Evolutionary conservation across 2,113 vertebrate genomes (phyloP).

Genomic region (Ceyx margarethae): DNA sequence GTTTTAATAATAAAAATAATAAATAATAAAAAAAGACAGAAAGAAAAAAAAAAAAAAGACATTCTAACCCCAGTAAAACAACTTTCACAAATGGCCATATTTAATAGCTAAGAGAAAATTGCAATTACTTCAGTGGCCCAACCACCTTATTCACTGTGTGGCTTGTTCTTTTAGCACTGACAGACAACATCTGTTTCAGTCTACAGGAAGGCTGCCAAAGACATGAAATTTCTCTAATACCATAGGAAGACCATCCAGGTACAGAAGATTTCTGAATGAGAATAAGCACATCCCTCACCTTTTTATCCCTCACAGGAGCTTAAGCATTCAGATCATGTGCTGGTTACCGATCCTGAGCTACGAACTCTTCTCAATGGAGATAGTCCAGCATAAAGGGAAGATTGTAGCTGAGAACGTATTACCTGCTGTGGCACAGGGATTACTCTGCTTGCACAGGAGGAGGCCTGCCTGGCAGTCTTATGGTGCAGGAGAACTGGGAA

Average conservation of each 20-base stretch:
- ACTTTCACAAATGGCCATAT: not conserved
- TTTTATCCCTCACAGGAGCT: not conserved
- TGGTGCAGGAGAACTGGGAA: accelerated
- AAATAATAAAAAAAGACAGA: no score
- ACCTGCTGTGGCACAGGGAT: not conserved
- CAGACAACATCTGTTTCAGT: not conserved
- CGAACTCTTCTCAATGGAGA: not conserved
- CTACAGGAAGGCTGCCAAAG: not conserved
- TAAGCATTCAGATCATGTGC: not conserved
- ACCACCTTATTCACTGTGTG: not conserved
- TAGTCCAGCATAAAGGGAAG: not conserved
- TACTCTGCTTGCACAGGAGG: not conserved
- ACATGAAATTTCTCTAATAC: not conserved
- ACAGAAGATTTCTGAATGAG: not conserved
- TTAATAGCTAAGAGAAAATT: not conserved
- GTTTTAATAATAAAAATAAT: not conserved
- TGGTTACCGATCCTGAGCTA: not conserved
- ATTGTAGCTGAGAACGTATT: not conserved
- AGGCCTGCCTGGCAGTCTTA: not conserved
- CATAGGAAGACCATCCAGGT: not conserved
- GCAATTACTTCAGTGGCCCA: not conserved
- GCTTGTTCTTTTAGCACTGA: constrained; percentile 1
- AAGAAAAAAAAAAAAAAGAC: not conserved
- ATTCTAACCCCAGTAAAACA: not conserved
- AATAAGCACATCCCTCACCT: not conserved